Base-by-base conservation (phyloP, 2,113 vertebrate genomes). In the Pao palembangensis region DNA sequence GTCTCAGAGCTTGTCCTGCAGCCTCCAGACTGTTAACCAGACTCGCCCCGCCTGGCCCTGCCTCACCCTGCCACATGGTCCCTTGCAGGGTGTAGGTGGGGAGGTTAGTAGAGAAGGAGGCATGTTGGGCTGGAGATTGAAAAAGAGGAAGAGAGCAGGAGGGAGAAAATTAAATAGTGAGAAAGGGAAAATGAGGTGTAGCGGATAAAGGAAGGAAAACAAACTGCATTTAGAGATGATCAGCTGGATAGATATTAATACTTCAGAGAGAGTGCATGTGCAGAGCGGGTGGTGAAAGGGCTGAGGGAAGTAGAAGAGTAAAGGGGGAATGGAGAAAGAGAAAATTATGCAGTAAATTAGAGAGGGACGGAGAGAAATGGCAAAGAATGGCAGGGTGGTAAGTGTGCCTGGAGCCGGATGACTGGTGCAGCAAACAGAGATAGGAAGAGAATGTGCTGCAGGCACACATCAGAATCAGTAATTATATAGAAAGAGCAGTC, bases 381-480 rank as follows among this genome's bases (percentile, higher is more conserved):
- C 53, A 72, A 73, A 71, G 66, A 73, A 66, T 55, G 58, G 78
- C 71, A 48, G 80, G 76, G 71, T 42, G 76, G 74, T 25, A 61
- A 69, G 61, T 61, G 50, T 1, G 85, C 80, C 61, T 28, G 48
- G 54, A 82, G 79, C 50, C 7, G 63, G 58, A 67, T 64, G 71
- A 67, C 60, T 68, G 48, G 7, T 72, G 67, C 64, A 67, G 56
- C 69, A 80, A 75, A 82, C 78, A 59, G 68, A 82, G 81, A 80
- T 79, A 82, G 80, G 75, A 66, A 70, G 76, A 75, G 76, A 76
- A 85, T 52, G 41, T n/a, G 72, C 85, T 76, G 69, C 70, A 82
- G 81, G 78, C 77, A 53, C 3, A 50, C 34, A 16, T 61, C 47
- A 28, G 60, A 61, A 69, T 53, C 69, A n/a, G 69, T 83, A 75